These are phyloP conservation scores for Esox masquinongy DNA, from an alignment of 2,797 vertebrate genomes.

Conservation along the genomic window DNA sequence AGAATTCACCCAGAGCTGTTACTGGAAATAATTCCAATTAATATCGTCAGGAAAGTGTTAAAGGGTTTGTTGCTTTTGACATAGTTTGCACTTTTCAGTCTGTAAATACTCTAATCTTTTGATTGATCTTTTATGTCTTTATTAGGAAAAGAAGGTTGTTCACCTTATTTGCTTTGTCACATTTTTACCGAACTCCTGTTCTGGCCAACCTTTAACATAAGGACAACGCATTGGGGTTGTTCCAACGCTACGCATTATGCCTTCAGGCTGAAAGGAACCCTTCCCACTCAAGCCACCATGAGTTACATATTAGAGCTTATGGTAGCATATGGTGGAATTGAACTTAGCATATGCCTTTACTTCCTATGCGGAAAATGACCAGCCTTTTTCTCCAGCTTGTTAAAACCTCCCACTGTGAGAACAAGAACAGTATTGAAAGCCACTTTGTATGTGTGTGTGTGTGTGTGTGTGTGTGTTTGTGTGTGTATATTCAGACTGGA, in stretches of 20 bases:
- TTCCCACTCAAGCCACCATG: neutral
- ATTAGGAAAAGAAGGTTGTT: too few relatives aligned
- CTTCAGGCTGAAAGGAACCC: neutral
- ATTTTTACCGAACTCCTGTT: neutral
- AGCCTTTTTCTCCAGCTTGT: neutral
- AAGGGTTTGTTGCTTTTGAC: neutral
- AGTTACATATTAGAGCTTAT: neutral
- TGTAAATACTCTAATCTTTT: neutral
- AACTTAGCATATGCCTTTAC: neutral
- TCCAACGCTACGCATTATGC: neutral
- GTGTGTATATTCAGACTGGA: too few relatives aligned
- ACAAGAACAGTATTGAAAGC: neutral
- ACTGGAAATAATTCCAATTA: neutral
- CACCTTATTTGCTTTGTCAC: too few relatives aligned
- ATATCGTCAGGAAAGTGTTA: neutral
- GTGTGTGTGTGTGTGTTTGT: neutral
- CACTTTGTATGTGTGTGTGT: neutral
- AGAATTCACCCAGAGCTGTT: neutral
- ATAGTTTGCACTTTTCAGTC: neutral
- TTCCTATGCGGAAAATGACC: neutral
- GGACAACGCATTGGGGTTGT: neutral
- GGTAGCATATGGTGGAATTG: neutral
- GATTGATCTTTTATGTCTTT: neutral
- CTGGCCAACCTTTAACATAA: neutral
- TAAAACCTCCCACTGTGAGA: neutral